These are phyloP conservation scores for Mamestra configurata DNA, from an alignment of 1,140 invertebrate species.

Conservation along the genomic window DNA sequence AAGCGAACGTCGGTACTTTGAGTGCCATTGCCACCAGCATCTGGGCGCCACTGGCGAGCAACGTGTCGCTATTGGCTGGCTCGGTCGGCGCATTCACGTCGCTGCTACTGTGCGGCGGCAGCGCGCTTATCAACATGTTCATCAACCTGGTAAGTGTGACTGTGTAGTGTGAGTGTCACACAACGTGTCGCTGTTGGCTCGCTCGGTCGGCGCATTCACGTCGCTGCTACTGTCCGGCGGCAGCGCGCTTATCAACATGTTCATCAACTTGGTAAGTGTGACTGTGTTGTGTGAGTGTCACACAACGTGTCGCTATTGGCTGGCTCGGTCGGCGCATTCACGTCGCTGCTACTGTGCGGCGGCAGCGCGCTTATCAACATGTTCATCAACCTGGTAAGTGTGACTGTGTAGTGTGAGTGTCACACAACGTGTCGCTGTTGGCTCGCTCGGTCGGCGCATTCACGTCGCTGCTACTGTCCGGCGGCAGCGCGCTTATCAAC, in stretches of 20 bases:
- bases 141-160: slow-evolving; percentile 93
- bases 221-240: slow-evolving; percentile 97
- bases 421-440: slow-evolving; percentile 97
- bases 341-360: slow-evolving; percentile 96
- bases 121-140: slow-evolving; percentile 97
- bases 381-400: slow-evolving; percentile 94
- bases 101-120: slow-evolving; percentile 96
- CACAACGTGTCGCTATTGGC: slow-evolving; percentile 98
- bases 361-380: slow-evolving; percentile 98
- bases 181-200: slow-evolving; percentile 97
- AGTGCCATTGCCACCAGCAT: slow-evolving; percentile 96
- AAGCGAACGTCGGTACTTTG: slow-evolving; percentile 97
- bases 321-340: slow-evolving; percentile 94
- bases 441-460: slow-evolving; percentile 95
- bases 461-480: slow-evolving; percentile 95
- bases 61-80: slow-evolving; percentile 96
- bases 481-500: slow-evolving; percentile 97
- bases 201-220: slow-evolving; percentile 94
- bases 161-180: slow-evolving; percentile 89
- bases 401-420: slow-evolving; percentile 82
- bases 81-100: slow-evolving; percentile 96
- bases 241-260: slow-evolving; percentile 97
- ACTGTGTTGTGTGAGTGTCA: slow-evolving; percentile 87
- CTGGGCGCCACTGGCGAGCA: slow-evolving; percentile 97
- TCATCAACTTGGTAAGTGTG: slow-evolving; percentile 94